Conservation (phyloP, 2,888 invertebrate genomes). For the Tipula vernalis region DNA sequence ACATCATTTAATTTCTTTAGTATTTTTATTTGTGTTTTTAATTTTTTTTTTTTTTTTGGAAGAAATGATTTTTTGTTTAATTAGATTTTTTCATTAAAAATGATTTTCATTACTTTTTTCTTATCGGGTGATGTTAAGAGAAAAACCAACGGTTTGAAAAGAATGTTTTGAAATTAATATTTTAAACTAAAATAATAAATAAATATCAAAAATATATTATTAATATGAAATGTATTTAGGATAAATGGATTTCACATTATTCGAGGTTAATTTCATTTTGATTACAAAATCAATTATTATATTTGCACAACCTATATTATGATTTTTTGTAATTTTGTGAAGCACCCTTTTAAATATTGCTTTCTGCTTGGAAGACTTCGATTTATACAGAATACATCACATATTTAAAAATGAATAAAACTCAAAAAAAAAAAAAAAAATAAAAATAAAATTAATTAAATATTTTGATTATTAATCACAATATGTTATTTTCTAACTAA, state of each 20-base stretch:
- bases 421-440: not conserved
- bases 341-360: not conserved
- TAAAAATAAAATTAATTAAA: not conserved
- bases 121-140: not conserved
- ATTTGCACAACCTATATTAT: not conserved
- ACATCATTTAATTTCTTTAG: not conserved
- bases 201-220: not conserved
- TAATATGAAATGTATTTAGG: constrained; percentile 1
- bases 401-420: not conserved
- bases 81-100: not conserved
- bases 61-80: not conserved
- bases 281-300: not conserved
- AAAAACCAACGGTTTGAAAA: not conserved
- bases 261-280: not conserved
- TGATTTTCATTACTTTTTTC: not conserved
- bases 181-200: not conserved
- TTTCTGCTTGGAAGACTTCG: not conserved
- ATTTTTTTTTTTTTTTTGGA: not conserved
- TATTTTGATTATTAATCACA: not conserved
- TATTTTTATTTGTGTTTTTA: not conserved
- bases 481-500: not conserved
- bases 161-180: not conserved
- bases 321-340: not conserved
- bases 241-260: not conserved
- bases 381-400: not conserved